phyloP scores from a whole-genome alignment of 1,140 invertebrate species.

The Metopolophium dirhodum region DNA sequence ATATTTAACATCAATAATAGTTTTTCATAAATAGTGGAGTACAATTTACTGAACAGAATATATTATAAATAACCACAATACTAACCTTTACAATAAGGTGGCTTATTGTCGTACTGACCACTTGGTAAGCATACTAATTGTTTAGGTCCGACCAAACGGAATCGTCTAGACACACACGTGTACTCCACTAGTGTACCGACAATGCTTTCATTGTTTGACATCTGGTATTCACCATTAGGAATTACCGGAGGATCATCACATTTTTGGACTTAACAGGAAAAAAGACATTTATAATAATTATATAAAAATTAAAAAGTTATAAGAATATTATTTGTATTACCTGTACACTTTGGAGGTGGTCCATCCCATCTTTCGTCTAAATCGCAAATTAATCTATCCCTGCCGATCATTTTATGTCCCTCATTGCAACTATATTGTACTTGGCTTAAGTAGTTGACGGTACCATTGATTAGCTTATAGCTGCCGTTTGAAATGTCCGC shows the following conservation, averaged over 20 bases:
- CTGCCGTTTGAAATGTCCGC: conserved; percentile 83
- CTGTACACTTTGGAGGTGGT: conserved; percentile 86
- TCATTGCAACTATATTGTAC: conserved; percentile 84
- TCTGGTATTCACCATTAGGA: conserved; percentile 73
- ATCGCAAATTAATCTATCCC: conserved; percentile 84
- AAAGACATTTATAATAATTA: conserved; percentile 50
- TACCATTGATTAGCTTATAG: conserved; percentile 82
- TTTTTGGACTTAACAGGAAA: conserved; percentile 69
- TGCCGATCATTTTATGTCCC: conserved; percentile 82
- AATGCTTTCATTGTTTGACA: conserved; percentile 71
- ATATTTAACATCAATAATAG: neutral
- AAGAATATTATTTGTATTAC: conserved; percentile 64
- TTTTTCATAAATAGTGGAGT: neutral
- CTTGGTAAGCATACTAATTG: conserved; percentile 75
- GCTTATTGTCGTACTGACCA: conserved; percentile 79
- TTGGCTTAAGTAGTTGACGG: conserved; percentile 81
- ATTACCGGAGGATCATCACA: conserved; percentile 77
- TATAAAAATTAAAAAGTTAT: neutral
- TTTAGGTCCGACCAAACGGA: conserved; percentile 72
- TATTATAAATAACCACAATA: conserved; percentile 49
- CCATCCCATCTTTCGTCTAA: conserved; percentile 94
- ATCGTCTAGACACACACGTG: conserved; percentile 73
- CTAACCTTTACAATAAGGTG: conserved; percentile 76
- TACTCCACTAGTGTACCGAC: conserved; percentile 78
- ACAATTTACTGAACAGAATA: neutral